Evolutionary conservation across 2,888 invertebrate genomes (phyloP).

Genomic region (Antitype chi): DNA sequence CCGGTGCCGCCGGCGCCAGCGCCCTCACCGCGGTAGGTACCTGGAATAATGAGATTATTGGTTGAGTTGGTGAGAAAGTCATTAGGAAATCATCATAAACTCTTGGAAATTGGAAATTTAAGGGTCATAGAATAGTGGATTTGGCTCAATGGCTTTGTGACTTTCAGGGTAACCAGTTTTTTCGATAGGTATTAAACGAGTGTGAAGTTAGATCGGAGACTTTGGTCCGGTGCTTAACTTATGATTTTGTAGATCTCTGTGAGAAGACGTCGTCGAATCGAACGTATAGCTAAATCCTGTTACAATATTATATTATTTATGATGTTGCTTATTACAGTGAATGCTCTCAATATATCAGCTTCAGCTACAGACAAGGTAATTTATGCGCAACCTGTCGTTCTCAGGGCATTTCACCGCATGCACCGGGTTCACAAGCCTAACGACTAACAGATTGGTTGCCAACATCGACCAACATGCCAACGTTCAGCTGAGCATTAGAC

Average conservation of each 20-base stretch:
- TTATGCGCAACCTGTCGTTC: slow-evolving; percentile 56
- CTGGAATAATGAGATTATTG: slow-evolving; percentile 70
- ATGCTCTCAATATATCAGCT: slow-evolving; percentile 40
- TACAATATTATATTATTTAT: neutral
- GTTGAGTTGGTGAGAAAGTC: neutral
- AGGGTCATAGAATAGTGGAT: neutral
- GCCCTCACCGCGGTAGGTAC: slow-evolving; percentile 86
- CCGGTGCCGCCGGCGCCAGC: slow-evolving; percentile 66
- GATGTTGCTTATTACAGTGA: slow-evolving; percentile 9
- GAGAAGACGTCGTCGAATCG: neutral
- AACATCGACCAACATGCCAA: slow-evolving; percentile 36
- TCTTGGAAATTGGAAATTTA: neutral
- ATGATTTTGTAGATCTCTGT: too few relatives aligned
- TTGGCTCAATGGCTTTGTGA: neutral
- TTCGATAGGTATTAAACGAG: neutral
- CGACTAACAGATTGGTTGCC: slow-evolving; percentile 45
- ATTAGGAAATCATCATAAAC: too few relatives aligned
- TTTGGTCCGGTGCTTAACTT: neutral
- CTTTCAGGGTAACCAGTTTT: neutral
- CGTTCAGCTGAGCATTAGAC: slow-evolving; percentile 6
- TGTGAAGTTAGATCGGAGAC: neutral
- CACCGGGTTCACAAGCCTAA: slow-evolving; percentile 53
- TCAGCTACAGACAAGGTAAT: slow-evolving; percentile 34
- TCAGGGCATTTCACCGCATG: slow-evolving; percentile 66
- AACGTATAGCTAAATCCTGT: neutral